Evolutionary conservation across 23 tunicate species (phyloP).

Genomic region (Halocynthia roretzi): DNA sequence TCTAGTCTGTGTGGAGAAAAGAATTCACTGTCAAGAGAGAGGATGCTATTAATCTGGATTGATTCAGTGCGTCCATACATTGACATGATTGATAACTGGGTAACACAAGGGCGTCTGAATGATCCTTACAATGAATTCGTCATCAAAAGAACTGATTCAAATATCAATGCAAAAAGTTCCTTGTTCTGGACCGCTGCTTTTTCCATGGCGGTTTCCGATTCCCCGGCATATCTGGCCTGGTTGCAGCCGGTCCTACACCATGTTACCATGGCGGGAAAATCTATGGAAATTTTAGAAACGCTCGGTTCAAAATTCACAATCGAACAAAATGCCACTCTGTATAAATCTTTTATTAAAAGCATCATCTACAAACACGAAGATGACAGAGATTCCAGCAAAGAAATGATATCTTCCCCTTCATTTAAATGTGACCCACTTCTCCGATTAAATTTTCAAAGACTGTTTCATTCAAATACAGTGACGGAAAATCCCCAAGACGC

Average conservation of each 20-base stretch:
- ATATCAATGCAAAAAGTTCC: constrained; percentile 14
- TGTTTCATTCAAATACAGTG: not conserved
- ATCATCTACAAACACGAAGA: not conserved
- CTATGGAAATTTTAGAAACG: constrained; percentile 64
- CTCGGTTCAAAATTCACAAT: constrained; percentile 9
- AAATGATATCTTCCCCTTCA: too few relatives aligned
- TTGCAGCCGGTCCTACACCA: constrained; percentile 28
- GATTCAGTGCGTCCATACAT: constrained; percentile 55
- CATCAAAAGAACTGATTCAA: constrained; percentile 1
- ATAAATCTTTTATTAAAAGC: constrained; percentile 1
- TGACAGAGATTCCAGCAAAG: too few relatives aligned
- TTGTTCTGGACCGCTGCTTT: constrained; percentile 55
- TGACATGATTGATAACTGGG: constrained; percentile 72
- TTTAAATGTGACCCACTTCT: constrained; percentile 4
- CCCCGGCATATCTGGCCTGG: constrained; percentile 30
- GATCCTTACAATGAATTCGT: constrained; percentile 58
- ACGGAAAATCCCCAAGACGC: not conserved
- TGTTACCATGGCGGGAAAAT: constrained; percentile 61
- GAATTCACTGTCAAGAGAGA: constrained; percentile 17
- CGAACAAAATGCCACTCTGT: not conserved
- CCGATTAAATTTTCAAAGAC: constrained; percentile 14
- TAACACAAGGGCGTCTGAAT: constrained; percentile 37
- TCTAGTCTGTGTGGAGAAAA: too few relatives aligned
- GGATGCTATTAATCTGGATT: constrained; percentile 54
- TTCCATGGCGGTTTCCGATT: constrained; percentile 8